Evolutionary conservation across 2,888 invertebrate species (phyloP).

Genomic region (Sminthurides aquaticus): DNA sequence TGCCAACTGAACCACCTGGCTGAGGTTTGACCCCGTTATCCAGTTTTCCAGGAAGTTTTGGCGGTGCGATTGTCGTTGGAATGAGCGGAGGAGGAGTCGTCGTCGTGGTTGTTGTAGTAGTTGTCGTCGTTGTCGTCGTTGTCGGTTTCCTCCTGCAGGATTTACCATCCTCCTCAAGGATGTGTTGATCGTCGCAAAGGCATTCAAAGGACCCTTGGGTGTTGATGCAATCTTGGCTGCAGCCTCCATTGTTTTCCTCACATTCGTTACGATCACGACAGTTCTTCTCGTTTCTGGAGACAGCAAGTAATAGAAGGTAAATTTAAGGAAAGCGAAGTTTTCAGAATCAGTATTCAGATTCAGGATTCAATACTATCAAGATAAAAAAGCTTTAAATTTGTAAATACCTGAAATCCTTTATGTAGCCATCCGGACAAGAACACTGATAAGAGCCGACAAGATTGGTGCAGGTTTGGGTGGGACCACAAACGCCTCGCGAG

Average conservation of each 20-base stretch:
- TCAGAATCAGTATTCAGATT: too few relatives aligned
- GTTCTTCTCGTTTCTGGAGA: constrained; percentile 39
- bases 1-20: neutral
- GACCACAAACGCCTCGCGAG: constrained; percentile 45
- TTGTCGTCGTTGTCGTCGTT: constrained; percentile 39
- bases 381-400: too few relatives aligned
- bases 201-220: constrained; percentile 45
- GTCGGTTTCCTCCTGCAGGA: constrained; percentile 38
- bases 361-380: too few relatives aligned
- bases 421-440: constrained; percentile 52
- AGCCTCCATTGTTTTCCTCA: constrained; percentile 44
- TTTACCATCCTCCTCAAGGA: constrained; percentile 37
- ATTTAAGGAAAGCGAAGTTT: neutral
- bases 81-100: constrained; percentile 25
- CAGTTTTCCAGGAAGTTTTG: neutral
- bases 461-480: constrained; percentile 54
- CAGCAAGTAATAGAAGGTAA: neutral
- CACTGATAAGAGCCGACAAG: constrained; percentile 54
- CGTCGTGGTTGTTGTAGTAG: constrained; percentile 38
- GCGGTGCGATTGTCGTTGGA: constrained; percentile 10
- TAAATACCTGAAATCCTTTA: constrained; percentile 37
- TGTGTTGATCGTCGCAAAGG: constrained; percentile 42
- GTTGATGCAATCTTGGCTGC: constrained; percentile 45
- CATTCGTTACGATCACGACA: constrained; percentile 46
- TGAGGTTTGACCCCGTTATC: neutral